Evolutionary conservation across 2,888 invertebrate genomes (phyloP).

Genomic region (Patella pellucida): DNA sequence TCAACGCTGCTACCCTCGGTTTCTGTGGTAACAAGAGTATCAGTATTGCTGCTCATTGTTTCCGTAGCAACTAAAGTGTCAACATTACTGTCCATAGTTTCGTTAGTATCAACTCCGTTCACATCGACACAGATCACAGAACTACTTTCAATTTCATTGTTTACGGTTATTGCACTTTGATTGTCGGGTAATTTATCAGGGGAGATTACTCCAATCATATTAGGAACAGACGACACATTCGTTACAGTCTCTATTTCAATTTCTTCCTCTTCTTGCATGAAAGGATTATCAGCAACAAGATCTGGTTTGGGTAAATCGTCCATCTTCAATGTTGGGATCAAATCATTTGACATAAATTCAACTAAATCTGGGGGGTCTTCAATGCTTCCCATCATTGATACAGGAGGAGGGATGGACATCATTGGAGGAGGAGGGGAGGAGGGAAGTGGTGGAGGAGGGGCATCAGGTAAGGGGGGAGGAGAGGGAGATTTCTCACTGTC

Average conservation of each 20-base stretch:
- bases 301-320: not conserved
- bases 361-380: conserved; percentile 11
- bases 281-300: not conserved
- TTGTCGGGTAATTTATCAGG: not conserved
- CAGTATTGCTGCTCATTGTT: not conserved
- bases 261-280: not conserved
- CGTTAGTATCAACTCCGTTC: conserved; percentile 3
- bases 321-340: not conserved
- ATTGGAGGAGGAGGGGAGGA: conserved; percentile 19
- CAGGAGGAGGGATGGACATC: not conserved
- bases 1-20: conserved; percentile 15
- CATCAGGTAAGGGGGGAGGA: conserved; percentile 6
- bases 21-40: not conserved
- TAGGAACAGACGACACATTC: not conserved
- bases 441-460: conserved; percentile 14
- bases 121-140: not conserved
- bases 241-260: not conserved
- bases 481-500: not conserved
- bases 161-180: not conserved
- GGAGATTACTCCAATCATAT: not conserved
- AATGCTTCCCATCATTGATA: not conserved
- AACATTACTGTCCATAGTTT: conserved; percentile 5
- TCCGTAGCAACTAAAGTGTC: not conserved
- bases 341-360: not conserved
- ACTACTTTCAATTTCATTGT: conserved; percentile 9